A percentile compares a stretch with the other conserved stretches of the same genome.
Evolutionary conservation across 2,797 vertebrate genomes (phyloP).

Genomic region (Salarias fasciatus): DNA sequence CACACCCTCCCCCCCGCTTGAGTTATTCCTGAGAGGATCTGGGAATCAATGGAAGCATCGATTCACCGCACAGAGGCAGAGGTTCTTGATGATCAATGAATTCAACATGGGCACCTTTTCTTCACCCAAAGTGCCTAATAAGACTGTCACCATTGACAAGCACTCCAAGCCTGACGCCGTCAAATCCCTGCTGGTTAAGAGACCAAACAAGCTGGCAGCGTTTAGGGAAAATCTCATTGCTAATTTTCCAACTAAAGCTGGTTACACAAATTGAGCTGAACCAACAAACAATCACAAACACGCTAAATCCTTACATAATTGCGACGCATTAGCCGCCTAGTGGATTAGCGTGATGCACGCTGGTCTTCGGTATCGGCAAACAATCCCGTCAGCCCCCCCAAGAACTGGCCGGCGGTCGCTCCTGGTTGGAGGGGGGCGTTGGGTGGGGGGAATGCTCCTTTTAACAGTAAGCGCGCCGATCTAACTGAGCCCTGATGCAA

Average conservation of each 20-base stretch:
- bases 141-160: constrained; percentile 61
- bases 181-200: constrained; percentile 68
- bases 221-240: constrained; percentile 73
- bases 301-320: constrained; percentile 81
- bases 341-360: constrained; percentile 73
- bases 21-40: constrained; percentile 62
- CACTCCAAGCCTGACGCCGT: constrained; percentile 38
- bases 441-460: constrained; percentile 1
- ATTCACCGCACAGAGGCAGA: constrained; percentile 51
- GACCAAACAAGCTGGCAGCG: constrained; percentile 70
- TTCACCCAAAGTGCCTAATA: constrained; percentile 60
- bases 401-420: constrained; percentile 14
- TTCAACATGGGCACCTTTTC: constrained; percentile 62
- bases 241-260: constrained; percentile 79
- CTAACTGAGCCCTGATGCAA: constrained; percentile 67
- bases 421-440: not conserved
- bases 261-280: constrained; percentile 81
- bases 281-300: constrained; percentile 81
- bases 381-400: constrained; percentile 40
- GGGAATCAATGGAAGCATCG: constrained; percentile 61
- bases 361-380: constrained; percentile 60
- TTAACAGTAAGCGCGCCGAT: constrained; percentile 38
- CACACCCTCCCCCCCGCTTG: constrained; percentile 49
- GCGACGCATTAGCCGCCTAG: constrained; percentile 67
- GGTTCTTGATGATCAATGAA: constrained; percentile 61